Evolutionary conservation across 2,113 vertebrate genomes (phyloP), one percentile per base, ranked within the genome.

Genomic region (Nannospalax galili): DNA sequence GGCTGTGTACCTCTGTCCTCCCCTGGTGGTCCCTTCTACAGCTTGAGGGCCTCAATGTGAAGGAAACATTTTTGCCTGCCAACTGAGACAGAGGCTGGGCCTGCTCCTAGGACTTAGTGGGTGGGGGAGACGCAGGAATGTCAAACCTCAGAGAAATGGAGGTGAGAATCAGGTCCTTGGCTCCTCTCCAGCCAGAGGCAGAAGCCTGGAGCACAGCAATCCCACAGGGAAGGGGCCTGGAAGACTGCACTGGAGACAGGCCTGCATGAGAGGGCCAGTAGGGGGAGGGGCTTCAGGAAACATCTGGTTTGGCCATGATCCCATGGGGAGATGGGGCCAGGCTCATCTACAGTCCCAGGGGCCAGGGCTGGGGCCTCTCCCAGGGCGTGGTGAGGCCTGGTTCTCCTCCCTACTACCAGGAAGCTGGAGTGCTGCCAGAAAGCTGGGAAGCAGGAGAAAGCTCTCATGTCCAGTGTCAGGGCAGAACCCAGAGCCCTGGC

Each of bases 261-360:
- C 92, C 96, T 70, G 94, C 88, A 85, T 79, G 93, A 86, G 70
- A 97, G 96, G 96, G 93, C 77, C 67, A 89, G 92, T 5, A 24
- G 30, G 73, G 81, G 97, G 92, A 92, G 88, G 78, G 92, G 91
- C 96, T 96, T 95, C n/a, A 74, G 81, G 92, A 97, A 98, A 98
- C 97, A 96, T 97, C 98, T 97, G 97, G 92, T 37, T 90, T 98
- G 98, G 98, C 97, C 81, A 32, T 7, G 65, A 85, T 97, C 98
- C 98, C 93, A 48, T 48, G 94, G 94, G 90, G 84, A 96, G 96
- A 97, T 79, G 97, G 62, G 73, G 96, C 95, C 95, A 97, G 97
- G 93, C 96, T 97, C 0, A 52, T 64, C 79, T 95, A 75, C 87
- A 85, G 95, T 78, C 90, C 32, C 28, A 28, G 37, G 72, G 67